Percentiles rank a stretch among this genome's conserved stretches.
Evolutionary conservation across 2,113 vertebrate species (phyloP).

Genomic region (Periophthalmus modestus): DNA sequence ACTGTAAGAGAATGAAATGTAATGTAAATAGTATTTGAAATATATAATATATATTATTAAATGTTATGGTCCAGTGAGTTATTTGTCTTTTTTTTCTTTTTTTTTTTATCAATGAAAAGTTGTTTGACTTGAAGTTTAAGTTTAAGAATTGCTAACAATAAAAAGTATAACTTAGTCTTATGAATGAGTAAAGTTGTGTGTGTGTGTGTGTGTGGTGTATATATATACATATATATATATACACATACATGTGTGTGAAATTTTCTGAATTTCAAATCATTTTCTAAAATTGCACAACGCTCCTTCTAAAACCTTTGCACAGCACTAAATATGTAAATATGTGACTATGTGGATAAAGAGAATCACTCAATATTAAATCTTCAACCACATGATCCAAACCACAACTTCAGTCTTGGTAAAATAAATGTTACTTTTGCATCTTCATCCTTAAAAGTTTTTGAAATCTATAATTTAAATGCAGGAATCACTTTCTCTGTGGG

Average conservation of each 20-base stretch:
- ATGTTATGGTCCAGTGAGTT: too few relatives aligned
- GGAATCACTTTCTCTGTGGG: conserved; percentile 75
- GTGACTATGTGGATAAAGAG: too few relatives aligned
- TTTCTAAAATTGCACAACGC: neutral
- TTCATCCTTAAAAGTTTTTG: conserved; percentile 61
- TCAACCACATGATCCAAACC: conserved; percentile 38
- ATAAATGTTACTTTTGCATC: conserved; percentile 37
- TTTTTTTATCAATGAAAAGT: too few relatives aligned
- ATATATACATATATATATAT: too few relatives aligned
- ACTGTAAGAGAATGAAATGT: too few relatives aligned
- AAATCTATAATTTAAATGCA: conserved; percentile 46
- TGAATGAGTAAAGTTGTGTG: neutral
- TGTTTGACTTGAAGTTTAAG: too few relatives aligned
- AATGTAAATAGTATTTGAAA: too few relatives aligned
- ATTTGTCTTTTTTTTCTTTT: too few relatives aligned
- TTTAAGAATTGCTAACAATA: neutral
- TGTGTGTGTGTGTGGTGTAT: too few relatives aligned
- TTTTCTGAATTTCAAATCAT: neutral
- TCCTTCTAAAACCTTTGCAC: conserved; percentile 1
- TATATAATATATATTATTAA: too few relatives aligned
- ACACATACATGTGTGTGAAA: neutral
- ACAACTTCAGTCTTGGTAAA: conserved; percentile 32
- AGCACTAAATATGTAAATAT: conserved; percentile 23
- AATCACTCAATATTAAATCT: conserved; percentile 23
- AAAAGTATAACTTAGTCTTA: neutral